These are phyloP conservation scores for Melanostoma scalare DNA, from an alignment of 2,888 invertebrate genomes.

Conservation along the genomic window DNA sequence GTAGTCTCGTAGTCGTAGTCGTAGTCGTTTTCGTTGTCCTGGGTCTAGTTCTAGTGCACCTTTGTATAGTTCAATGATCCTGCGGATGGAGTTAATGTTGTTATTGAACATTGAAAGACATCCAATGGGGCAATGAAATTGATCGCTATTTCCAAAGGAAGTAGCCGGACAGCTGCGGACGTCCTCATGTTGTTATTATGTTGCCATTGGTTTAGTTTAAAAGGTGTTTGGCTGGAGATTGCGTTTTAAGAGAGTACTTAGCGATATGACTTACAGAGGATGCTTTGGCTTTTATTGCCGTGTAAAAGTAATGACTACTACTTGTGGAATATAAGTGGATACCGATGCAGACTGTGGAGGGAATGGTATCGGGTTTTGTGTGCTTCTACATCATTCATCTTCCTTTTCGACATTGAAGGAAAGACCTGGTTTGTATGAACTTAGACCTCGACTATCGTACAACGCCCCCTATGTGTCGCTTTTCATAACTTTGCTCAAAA, in stretches of 20 bases:
- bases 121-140: constrained; percentile 37
- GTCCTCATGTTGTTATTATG: constrained; percentile 17
- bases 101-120: constrained; percentile 45
- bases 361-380: too few relatives aligned
- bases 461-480: too few relatives aligned
- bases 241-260: constrained; percentile 12
- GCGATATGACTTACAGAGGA: background rate
- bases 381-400: too few relatives aligned
- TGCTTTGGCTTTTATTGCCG: too few relatives aligned
- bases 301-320: constrained; percentile 43
- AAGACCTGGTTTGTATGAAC: too few relatives aligned
- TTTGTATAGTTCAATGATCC: constrained; percentile 59
- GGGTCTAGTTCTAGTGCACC: constrained; percentile 2
- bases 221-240: constrained; percentile 30
- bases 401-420: too few relatives aligned
- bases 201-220: constrained; percentile 17
- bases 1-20: too few relatives aligned
- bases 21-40: too few relatives aligned
- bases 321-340: constrained; percentile 2
- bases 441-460: too few relatives aligned
- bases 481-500: too few relatives aligned
- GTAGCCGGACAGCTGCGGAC: constrained; percentile 26
- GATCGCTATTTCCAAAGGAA: constrained; percentile 35
- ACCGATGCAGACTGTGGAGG: too few relatives aligned
- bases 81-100: constrained; percentile 49